Conservation (phyloP, 2,113 vertebrate genomes). For the Rhea americana region DNA sequence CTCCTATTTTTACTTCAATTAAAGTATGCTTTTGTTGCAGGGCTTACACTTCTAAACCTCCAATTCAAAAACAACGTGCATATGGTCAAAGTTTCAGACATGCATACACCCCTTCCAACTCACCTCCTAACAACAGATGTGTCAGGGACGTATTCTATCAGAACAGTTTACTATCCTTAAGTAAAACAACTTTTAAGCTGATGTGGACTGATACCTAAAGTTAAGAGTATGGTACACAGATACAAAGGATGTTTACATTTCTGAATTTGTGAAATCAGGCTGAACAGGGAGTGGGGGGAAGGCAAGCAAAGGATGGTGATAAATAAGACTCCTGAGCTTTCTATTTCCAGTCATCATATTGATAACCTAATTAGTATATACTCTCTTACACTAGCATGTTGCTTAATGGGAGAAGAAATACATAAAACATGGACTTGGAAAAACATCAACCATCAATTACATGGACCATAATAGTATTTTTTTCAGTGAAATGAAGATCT, state of each 20-base stretch:
- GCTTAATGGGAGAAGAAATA: not conserved
- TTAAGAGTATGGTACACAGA: not conserved
- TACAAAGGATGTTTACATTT: not conserved
- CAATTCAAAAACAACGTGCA: accelerated
- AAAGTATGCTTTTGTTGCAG: not conserved
- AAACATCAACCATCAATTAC: not conserved
- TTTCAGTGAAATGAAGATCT: not conserved
- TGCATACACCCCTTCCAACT: not conserved
- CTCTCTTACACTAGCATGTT: not conserved
- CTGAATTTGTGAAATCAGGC: not conserved
- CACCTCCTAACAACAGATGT: accelerated
- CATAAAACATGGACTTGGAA: not conserved
- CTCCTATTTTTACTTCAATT: not conserved
- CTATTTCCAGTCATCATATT: not conserved
- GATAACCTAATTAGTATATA: not conserved
- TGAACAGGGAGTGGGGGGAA: not conserved
- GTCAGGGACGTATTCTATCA: not conserved
- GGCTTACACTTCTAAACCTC: accelerated
- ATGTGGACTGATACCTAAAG: not conserved
- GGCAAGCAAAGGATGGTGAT: not conserved
- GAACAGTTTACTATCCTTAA: not conserved
- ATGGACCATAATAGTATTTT: not conserved
- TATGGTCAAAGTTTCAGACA: not conserved
- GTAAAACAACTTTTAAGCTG: not conserved
- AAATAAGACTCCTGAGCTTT: not conserved